phyloP scores from a whole-genome alignment of 1,140 invertebrate species.

The Pseudomyrmex flavicornis region DNA sequence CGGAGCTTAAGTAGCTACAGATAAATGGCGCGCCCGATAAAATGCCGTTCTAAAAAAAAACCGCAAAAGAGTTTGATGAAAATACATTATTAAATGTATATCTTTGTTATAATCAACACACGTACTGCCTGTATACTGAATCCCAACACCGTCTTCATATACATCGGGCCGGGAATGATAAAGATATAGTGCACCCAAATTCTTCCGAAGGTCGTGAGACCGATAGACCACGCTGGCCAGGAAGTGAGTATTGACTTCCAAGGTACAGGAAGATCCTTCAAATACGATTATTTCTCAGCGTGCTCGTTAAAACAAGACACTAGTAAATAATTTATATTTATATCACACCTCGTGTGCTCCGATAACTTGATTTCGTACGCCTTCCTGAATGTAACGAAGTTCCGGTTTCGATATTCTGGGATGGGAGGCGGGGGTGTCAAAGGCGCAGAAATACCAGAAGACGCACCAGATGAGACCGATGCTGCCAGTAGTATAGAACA shows the following conservation, averaged over 20 bases:
- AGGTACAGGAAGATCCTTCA: constrained; percentile 86
- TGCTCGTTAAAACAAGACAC: not conserved
- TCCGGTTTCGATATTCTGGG: constrained; percentile 90
- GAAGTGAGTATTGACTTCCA: constrained; percentile 92
- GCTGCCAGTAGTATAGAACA: constrained; percentile 90
- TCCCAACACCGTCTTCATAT: constrained; percentile 89
- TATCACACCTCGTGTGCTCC: constrained; percentile 81
- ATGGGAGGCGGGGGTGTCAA: constrained; percentile 90
- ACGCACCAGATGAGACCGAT: constrained; percentile 89
- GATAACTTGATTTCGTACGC: constrained; percentile 85
- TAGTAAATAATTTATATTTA: not conserved
- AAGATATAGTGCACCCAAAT: constrained; percentile 91
- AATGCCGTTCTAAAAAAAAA: constrained; percentile 86
- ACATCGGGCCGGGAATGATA: constrained; percentile 89
- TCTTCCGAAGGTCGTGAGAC: constrained; percentile 89
- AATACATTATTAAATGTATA: not conserved
- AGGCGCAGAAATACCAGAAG: constrained; percentile 91
- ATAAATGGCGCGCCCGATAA: constrained; percentile 89
- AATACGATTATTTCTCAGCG: constrained; percentile 13
- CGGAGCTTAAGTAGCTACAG: constrained; percentile 89
- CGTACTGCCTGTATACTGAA: constrained; percentile 89
- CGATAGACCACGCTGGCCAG: constrained; percentile 92
- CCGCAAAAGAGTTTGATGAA: not conserved
- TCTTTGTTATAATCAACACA: not conserved
- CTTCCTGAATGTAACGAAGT: constrained; percentile 89